Evolutionary conservation across 2,888 invertebrate genomes (phyloP), one percentile per base, ranked within the genome.

Genomic region (Morinoia aosen): DNA sequence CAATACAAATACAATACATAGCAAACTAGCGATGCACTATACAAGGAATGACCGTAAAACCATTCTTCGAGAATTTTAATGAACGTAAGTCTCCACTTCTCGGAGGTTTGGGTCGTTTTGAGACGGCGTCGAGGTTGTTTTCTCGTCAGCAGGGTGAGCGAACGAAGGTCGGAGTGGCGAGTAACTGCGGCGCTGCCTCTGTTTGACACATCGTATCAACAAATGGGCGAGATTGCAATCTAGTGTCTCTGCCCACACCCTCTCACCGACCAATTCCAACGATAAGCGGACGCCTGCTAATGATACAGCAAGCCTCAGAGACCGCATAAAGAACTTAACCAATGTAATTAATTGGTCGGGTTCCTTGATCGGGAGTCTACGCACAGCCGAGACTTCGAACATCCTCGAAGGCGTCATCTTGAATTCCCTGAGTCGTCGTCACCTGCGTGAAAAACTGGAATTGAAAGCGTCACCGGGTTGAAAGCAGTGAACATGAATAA

Each of bases 271-370:
- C 93, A 93, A 93, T 93, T 93, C 93, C 57, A 48, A n/a, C 93
- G 93, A 93, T 93, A 93, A 93, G 93, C 48, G 16, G 93, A 56
- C 93, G 39, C 93, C 56, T 93, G 93, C 93, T 93, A 57, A 56
- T 57, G 93, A 93, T 93, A 93, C 57, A 39, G 57, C 93, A 56
- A 93, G 57, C 57, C 57, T n/a, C 93, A 12, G 93, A 33, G 57
- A 8, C 93, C 93, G 93, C 93, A 93, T 93, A 93, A 93, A 93
- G 93, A 93, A 93, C 93, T 93, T 93, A 93, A 57, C 93, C 57
- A 48, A 93, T 93, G 56, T 93, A 93, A 93, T 93, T 93, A 93
- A 93, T 93, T 93, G n/a, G 93, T 57, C 90, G 48, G 90, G 90
- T 90, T 90, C 40, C 90, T 90, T 39, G 39, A 90, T 76, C 76